Percentiles rank a stretch among this genome's conserved stretches.
Conservation (phyloP, 2,113 vertebrate genomes). For the Aleadryas rufinucha region DNA sequence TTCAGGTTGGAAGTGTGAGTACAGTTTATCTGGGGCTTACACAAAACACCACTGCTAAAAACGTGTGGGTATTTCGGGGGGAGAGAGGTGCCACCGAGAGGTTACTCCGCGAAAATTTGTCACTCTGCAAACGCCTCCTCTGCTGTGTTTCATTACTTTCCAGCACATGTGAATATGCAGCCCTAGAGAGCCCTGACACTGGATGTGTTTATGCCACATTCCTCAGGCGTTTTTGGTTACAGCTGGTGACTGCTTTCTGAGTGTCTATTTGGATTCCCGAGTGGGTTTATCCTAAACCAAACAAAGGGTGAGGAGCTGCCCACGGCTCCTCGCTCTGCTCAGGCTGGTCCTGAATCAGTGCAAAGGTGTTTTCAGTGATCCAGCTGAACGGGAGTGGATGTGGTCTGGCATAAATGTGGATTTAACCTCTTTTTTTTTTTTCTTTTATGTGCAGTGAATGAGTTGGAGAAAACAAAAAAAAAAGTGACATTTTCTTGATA, state of each 20-base stretch:
- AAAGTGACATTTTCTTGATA: background rate
- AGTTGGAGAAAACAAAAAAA: background rate
- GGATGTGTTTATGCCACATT: slow-evolving; percentile 13
- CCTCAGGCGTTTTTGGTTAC: background rate
- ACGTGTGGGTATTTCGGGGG: fast-evolving
- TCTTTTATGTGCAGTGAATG: background rate
- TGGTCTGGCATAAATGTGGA: background rate
- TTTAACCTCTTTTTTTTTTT: background rate
- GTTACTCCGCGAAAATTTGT: background rate
- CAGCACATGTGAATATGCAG: slow-evolving; percentile 1
- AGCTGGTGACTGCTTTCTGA: background rate
- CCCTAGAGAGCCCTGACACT: background rate
- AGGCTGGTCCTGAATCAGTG: background rate
- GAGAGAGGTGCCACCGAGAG: background rate
- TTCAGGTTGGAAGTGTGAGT: background rate
- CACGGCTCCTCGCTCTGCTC: background rate
- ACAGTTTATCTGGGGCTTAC: background rate
- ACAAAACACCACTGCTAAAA: background rate
- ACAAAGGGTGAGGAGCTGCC: background rate
- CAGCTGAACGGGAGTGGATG: background rate
- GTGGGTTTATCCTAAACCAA: slow-evolving; percentile 22
- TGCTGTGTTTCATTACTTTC: slow-evolving; percentile 4
- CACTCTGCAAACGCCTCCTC: background rate
- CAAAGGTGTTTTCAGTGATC: background rate
- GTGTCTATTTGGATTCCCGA: slow-evolving; percentile 18